These are phyloP conservation scores for Drosophila siamana DNA, from an alignment of 2,888 invertebrate species.

Conservation along the genomic window DNA sequence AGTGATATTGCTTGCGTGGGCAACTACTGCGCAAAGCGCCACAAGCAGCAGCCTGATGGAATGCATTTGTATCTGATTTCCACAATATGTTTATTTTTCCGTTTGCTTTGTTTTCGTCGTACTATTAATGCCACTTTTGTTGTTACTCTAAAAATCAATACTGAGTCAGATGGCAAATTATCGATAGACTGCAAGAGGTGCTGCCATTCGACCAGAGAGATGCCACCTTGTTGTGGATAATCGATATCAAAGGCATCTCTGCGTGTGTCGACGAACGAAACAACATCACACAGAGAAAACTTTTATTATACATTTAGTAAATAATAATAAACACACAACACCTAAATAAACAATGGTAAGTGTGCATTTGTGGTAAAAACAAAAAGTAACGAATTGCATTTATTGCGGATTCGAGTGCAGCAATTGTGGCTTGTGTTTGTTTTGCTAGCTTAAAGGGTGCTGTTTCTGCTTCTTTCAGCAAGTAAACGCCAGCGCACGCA, in stretches of 20 bases:
- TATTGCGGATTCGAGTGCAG: background rate
- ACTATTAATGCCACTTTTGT: conserved; percentile 41
- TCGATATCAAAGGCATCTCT: conserved; percentile 53
- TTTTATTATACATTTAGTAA: conserved; percentile 61
- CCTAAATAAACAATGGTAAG: conserved; percentile 62
- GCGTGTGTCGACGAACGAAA: conserved; percentile 47
- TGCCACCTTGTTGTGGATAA: conserved; percentile 41
- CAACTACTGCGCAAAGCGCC: conserved; percentile 20
- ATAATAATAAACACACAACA: conserved; percentile 49
- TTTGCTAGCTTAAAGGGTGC: conserved; percentile 31
- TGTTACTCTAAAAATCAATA: conserved; percentile 69
- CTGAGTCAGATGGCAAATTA: conserved; percentile 67
- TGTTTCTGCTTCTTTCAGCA: conserved; percentile 56
- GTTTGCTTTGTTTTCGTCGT: conserved; percentile 45
- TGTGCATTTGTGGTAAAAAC: conserved; percentile 2
- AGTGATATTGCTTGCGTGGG: conserved; percentile 89
- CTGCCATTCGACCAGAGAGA: conserved; percentile 2
- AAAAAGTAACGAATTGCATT: background rate
- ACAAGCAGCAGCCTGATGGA: conserved; percentile 42
- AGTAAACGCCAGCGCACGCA: conserved; percentile 65
- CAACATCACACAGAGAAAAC: conserved; percentile 60
- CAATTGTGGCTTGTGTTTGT: conserved; percentile 37
- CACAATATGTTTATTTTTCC: conserved; percentile 22
- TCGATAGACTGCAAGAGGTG: conserved; percentile 30
- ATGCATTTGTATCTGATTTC: conserved; percentile 39